Evolutionary conservation across 2,888 invertebrate genomes (phyloP).

Genomic region (Micropterix aruncella): DNA sequence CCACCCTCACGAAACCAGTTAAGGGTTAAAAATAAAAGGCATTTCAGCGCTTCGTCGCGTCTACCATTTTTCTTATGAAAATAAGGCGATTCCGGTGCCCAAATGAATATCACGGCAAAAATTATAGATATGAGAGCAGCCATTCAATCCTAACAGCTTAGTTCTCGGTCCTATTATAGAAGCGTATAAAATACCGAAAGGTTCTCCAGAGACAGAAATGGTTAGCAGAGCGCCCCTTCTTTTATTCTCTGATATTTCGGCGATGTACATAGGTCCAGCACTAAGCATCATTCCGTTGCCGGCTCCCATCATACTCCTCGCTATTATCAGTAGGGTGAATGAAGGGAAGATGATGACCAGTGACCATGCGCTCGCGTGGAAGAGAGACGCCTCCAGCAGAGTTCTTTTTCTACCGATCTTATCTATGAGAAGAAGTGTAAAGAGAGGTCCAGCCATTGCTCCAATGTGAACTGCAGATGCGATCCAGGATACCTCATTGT

Average conservation of each 20-base stretch:
- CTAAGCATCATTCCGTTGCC: not conserved
- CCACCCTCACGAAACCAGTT: too few species aligned
- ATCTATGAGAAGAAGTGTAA: not conserved
- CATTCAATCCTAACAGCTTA: not conserved
- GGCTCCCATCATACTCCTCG: not conserved
- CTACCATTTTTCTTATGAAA: not conserved
- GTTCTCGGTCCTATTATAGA: not conserved
- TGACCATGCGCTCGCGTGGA: not conserved
- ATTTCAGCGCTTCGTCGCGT: not conserved
- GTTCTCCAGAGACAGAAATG: too few species aligned
- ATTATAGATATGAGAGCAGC: not conserved
- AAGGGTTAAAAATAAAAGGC: not conserved
- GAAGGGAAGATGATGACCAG: not conserved
- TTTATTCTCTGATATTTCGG: not conserved
- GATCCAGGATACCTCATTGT: not conserved
- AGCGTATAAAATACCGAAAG: not conserved
- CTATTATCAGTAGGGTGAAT: not conserved
- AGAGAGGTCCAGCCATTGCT: not conserved
- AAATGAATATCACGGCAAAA: not conserved
- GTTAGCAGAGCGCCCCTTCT: not conserved
- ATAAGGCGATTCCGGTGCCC: not conserved
- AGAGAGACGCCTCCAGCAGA: not conserved
- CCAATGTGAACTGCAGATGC: not conserved
- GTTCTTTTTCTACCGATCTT: not conserved
- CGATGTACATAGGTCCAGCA: not conserved